Percentiles rank a stretch among this genome's conserved stretches.
Evolutionary conservation across 2,113 vertebrate species (phyloP).

Genomic region (Mobula hypostoma): DNA sequence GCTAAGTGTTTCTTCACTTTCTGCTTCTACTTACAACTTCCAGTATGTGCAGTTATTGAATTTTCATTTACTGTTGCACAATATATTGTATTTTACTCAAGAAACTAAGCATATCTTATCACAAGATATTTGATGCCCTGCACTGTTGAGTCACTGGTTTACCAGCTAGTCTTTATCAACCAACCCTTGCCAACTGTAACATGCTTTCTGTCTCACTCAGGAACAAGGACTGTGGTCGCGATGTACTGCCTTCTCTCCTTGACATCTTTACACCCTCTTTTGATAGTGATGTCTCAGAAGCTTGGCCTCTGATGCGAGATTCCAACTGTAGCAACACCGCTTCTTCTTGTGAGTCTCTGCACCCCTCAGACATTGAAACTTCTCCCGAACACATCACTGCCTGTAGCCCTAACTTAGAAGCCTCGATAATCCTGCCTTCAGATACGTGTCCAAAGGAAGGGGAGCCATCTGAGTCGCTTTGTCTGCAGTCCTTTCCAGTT

Average conservation of each 20-base stretch:
- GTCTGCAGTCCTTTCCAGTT: slow-evolving; percentile 7
- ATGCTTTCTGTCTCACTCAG: slow-evolving; percentile 42
- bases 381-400: neutral
- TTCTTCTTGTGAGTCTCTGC: slow-evolving; percentile 53
- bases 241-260: slow-evolving; percentile 57
- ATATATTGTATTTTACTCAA: no score
- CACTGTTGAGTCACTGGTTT: neutral
- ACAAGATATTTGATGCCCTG: neutral
- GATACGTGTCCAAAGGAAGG: neutral
- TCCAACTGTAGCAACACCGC: slow-evolving; percentile 48
- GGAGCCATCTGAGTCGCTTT: neutral
- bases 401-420: neutral
- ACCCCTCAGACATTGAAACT: neutral
- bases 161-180: neutral
- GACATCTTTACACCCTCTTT: slow-evolving; percentile 52
- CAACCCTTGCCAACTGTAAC: neutral
- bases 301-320: slow-evolving; percentile 63
- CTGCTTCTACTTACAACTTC: no score
- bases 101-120: no score
- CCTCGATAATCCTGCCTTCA: neutral
- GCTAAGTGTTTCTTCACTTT: no score
- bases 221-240: slow-evolving; percentile 52
- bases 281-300: slow-evolving; percentile 58
- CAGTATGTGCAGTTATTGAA: no score
- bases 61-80: no score